phyloP scores from a whole-genome alignment of 2,888 invertebrate genomes.

The Agrotis exclamationis region DNA sequence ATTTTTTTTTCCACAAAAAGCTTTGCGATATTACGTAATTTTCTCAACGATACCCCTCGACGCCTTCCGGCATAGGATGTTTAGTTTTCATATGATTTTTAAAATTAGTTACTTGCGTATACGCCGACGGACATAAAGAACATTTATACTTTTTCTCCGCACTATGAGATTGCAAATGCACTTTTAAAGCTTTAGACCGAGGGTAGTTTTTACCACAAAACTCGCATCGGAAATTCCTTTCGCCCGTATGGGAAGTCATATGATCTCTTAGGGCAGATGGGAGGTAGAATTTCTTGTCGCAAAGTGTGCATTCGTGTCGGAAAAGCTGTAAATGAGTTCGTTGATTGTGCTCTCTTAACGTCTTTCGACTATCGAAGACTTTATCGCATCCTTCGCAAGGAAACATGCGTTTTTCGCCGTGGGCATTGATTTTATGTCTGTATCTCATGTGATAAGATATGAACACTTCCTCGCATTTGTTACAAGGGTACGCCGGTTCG shows the following conservation, averaged over 20 bases:
- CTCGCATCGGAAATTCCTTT: constrained; percentile 86
- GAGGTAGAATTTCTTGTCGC: constrained; percentile 81
- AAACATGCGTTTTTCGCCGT: constrained; percentile 71
- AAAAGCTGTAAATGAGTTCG: constrained; percentile 73
- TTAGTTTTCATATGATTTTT: constrained; percentile 87
- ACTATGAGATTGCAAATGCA: constrained; percentile 88
- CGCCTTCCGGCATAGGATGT: constrained; percentile 63
- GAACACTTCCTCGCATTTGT: constrained; percentile 70
- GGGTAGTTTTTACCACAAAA: constrained; percentile 89
- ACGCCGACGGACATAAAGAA: constrained; percentile 82
- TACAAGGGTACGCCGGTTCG: constrained; percentile 70
- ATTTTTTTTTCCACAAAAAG: no score
- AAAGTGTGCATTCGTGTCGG: constrained; percentile 81
- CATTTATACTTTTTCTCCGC: constrained; percentile 87
- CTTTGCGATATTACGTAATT: no score
- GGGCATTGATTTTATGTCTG: constrained; percentile 72
- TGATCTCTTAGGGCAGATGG: constrained; percentile 84
- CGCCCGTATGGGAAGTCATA: constrained; percentile 88
- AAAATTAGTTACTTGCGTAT: constrained; percentile 86
- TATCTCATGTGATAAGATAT: constrained; percentile 67
- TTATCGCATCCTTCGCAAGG: constrained; percentile 75
- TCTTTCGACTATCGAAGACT: constrained; percentile 73
- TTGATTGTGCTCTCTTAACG: constrained; percentile 73
- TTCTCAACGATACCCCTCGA: constrained; percentile 37
- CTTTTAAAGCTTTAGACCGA: constrained; percentile 81